Percentiles rank a stretch among this genome's conserved stretches.
These are phyloP conservation scores for Phortica variegata DNA, from an alignment of 1,140 invertebrate species.

Conservation along the genomic window DNA sequence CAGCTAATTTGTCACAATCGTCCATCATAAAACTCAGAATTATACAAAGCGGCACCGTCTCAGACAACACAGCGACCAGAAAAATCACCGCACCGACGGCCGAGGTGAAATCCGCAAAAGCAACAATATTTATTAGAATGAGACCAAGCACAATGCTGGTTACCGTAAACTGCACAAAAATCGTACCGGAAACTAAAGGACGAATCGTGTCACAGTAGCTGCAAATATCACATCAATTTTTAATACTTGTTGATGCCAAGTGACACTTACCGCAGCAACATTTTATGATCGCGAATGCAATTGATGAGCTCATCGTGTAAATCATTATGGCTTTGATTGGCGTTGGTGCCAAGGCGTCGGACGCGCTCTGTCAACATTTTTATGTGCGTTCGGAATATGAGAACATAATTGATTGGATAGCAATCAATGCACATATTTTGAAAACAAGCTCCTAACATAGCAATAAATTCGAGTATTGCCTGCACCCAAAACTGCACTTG, in stretches of 20 bases:
- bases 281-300: constrained; percentile 32
- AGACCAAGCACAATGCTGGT: constrained; percentile 35
- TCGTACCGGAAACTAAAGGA: constrained; percentile 36
- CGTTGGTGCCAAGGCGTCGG: constrained; percentile 21
- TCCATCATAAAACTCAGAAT: constrained; percentile 36
- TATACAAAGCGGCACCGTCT: constrained; percentile 39
- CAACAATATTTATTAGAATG: constrained; percentile 36
- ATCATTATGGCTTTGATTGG: constrained; percentile 11
- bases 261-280: constrained; percentile 23
- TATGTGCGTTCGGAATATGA: constrained; percentile 32
- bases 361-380: constrained; percentile 26
- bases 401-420: constrained; percentile 30
- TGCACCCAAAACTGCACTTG: constrained; percentile 27
- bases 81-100: constrained; percentile 31
- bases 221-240: neutral
- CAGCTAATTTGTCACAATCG: constrained; percentile 24
- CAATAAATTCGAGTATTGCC: constrained; percentile 35
- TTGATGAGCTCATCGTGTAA: constrained; percentile 22
- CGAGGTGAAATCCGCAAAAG: constrained; percentile 30
- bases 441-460: constrained; percentile 38
- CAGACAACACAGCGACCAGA: constrained; percentile 28
- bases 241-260: neutral
- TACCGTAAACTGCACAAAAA: constrained; percentile 40
- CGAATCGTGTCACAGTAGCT: constrained; percentile 34
- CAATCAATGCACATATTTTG: constrained; percentile 41